These are phyloP conservation scores for Aleiodes leptofemur DNA, from an alignment of 2,888 invertebrate genomes.

Conservation along the genomic window DNA sequence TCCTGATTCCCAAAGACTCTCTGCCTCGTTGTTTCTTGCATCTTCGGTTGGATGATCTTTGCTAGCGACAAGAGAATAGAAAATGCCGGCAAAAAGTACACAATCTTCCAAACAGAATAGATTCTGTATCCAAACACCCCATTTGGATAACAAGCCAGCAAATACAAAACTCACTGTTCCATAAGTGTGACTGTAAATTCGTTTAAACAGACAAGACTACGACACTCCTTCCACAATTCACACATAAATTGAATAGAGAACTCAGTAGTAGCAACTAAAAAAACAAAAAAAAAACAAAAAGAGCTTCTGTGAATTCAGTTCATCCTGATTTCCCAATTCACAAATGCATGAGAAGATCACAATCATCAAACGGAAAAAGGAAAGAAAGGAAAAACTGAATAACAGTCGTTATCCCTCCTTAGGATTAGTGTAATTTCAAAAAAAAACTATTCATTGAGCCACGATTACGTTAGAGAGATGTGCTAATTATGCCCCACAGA, in stretches of 20 bases:
- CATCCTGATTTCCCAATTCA: conserved; percentile 32
- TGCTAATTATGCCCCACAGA: conserved; percentile 6
- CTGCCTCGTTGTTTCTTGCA: conserved; percentile 21
- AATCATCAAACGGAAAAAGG: not conserved
- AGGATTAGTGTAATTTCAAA: not conserved
- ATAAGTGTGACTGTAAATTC: conserved; percentile 41
- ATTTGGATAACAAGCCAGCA: conserved; percentile 16
- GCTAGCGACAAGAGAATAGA: conserved; percentile 32
- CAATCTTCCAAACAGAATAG: conserved; percentile 4
- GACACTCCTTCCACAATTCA: conserved; percentile 23
- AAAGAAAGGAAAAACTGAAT: not conserved
- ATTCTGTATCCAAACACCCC: conserved; percentile 20
- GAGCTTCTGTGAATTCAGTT: conserved; percentile 13
- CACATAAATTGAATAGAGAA: conserved; percentile 36
- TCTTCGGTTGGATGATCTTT: conserved; percentile 13
- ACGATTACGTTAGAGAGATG: conserved; percentile 3
- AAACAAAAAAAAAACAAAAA: not conserved
- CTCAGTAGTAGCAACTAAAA: conserved; percentile 1
- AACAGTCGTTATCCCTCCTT: not conserved
- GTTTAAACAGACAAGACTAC: conserved; percentile 24
- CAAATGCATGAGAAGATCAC: conserved; percentile 18
- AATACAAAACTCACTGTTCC: conserved; percentile 16
- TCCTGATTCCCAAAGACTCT: conserved; percentile 25
- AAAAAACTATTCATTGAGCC: not conserved
- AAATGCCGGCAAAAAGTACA: conserved; percentile 16